Base-by-base conservation (phyloP, 2,797 vertebrate species). In the Rhinoraja longicauda region DNA sequence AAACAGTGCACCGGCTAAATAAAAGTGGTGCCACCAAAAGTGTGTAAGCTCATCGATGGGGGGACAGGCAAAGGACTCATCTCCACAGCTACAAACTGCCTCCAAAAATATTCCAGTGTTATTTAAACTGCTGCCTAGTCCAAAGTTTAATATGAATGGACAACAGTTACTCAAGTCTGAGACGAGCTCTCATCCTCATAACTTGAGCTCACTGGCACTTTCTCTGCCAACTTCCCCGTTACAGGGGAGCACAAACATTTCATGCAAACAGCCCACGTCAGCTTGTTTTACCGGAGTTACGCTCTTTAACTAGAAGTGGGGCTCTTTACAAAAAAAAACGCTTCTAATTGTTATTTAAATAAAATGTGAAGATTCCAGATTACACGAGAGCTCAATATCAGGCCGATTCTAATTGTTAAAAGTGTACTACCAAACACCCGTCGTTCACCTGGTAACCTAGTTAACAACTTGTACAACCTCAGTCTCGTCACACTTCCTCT, bases 1-100 rank as follows among this genome's bases (percentile, higher is more conserved):
- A 96, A 76, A 91, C 36, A 73, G 59, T 36, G 90, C 88, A 72
- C 13, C 59, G 59, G 13, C 4, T 26, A 84, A 59, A 59, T 62
- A 84, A 21, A 88, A 21, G 17, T 67, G 62, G 67, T 6, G n/a
- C 19, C 21, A 81, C 45, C 24, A 39, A 81, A 26, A 26, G 21
- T 6, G 9, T 53, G 19, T 10, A 10, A 82, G 39, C 36, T 45
- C 77, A 79, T 21, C 36, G 17, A 79, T 24, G 53, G 45, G 45
- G 53, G 45, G 45, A 53, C 45, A 53, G 3, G 45, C 45, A 5
- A 84, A 59, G 26, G 53, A 57, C 0, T 53, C 81, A 26, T n/a
- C 3, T 26, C 24, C 0, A 59, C 53, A 59, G 53, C 26, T 29
- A 10, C 29, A 59, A 59, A n/a, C 81, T 84, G 4, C 26, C 26